These are phyloP conservation scores for Lophius piscatorius DNA, from an alignment of 2,113 vertebrate species.

Conservation along the genomic window DNA sequence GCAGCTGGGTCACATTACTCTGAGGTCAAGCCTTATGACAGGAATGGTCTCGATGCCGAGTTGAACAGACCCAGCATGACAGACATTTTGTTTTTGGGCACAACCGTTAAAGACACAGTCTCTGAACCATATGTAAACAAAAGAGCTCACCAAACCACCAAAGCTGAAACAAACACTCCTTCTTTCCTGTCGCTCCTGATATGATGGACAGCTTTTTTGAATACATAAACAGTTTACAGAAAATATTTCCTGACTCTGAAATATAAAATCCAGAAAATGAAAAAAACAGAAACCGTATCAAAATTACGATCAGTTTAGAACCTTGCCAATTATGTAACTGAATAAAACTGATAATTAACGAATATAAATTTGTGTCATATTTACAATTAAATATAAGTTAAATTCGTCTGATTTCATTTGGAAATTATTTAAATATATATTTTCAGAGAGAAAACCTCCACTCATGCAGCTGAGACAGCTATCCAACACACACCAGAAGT, in stretches of 20 bases:
- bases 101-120: too few species aligned
- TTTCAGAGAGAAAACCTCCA: too few species aligned
- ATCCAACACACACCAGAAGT: too few species aligned
- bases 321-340: neutral
- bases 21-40: neutral
- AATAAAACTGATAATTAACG: neutral
- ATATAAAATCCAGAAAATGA: neutral
- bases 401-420: neutral
- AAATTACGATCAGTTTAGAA: neutral
- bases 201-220: neutral
- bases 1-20: too few species aligned
- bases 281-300: neutral
- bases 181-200: slow-evolving; percentile 11
- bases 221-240: neutral
- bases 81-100: too few species aligned
- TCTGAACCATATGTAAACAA: slow-evolving; percentile 16
- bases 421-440: neutral
- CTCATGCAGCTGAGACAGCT: too few species aligned
- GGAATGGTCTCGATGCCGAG: too few species aligned
- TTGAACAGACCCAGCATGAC: too few species aligned
- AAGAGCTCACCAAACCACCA: neutral
- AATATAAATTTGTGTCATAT: too few species aligned
- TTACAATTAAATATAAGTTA: neutral
- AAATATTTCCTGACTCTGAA: neutral
- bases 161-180: neutral